phyloP scores from a whole-genome alignment of 2,797 vertebrate species.

The Falco rusticolus region DNA sequence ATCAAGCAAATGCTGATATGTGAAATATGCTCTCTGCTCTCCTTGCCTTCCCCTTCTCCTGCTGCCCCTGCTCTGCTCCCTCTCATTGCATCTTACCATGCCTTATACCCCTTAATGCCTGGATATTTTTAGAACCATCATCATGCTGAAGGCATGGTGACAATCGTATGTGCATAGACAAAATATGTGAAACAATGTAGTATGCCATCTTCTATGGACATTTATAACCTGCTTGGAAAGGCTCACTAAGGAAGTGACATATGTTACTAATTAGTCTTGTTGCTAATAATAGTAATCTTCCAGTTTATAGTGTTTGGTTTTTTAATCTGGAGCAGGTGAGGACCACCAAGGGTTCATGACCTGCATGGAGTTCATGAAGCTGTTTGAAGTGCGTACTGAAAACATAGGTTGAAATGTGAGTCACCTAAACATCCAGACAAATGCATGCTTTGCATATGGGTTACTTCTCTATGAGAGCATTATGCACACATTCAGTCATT shows the following conservation, averaged over 20 bases:
- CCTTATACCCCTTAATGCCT: neutral
- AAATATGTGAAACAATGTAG: slow-evolving; percentile 24
- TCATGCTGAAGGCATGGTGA: slow-evolving; percentile 44
- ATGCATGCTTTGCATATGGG: neutral
- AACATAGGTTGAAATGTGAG: neutral
- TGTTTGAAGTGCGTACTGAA: neutral
- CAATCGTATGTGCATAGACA: slow-evolving; percentile 37
- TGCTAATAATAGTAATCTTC: slow-evolving; percentile 45
- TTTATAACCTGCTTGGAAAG: slow-evolving; percentile 47
- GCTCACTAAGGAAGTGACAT: slow-evolving; percentile 15
- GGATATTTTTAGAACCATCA: slow-evolving; percentile 44
- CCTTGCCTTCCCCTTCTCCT: slow-evolving; percentile 43
- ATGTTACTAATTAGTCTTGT: slow-evolving; percentile 13
- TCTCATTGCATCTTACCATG: neutral
- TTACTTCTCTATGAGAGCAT: neutral
- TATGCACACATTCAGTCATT: neutral
- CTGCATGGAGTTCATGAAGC: neutral
- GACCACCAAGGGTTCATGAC: neutral
- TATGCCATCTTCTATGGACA: slow-evolving; percentile 9
- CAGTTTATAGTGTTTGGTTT: neutral
- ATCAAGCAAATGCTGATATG: slow-evolving; percentile 38
- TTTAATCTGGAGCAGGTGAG: slow-evolving; percentile 42
- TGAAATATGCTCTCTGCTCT: slow-evolving; percentile 55
- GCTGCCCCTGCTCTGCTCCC: neutral
- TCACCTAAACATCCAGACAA: neutral